These are phyloP conservation scores for Alviniconcha marisindica DNA, from an alignment of 1,140 invertebrate species.

Conservation along the genomic window DNA sequence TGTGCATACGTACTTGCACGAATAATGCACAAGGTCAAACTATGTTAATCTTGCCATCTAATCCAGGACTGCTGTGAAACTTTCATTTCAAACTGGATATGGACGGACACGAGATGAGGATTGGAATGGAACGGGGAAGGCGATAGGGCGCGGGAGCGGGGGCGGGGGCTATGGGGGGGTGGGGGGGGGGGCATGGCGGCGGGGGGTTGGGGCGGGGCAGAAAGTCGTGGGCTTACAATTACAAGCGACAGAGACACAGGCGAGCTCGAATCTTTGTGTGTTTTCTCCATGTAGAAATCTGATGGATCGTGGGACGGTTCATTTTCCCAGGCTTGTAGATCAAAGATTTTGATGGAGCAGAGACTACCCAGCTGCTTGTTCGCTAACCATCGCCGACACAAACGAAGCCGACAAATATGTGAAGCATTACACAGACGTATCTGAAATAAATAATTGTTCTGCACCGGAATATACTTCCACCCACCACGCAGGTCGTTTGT, in stretches of 20 bases:
- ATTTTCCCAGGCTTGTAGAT: constrained; percentile 25
- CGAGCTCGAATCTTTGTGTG: too few species aligned
- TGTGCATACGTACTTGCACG: background rate
- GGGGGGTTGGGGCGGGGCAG: background rate
- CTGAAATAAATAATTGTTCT: constrained; percentile 11
- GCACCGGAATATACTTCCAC: background rate
- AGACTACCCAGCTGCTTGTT: background rate
- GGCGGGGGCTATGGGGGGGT: background rate
- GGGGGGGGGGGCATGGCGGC: background rate
- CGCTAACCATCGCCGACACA: background rate
- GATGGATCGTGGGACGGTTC: background rate
- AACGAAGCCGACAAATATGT: background rate
- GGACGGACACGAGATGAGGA: too few species aligned
- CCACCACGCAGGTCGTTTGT: background rate
- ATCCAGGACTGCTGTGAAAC: too few species aligned
- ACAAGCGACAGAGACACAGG: background rate
- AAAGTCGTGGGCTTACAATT: background rate
- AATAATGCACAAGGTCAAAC: too few species aligned
- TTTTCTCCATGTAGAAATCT: background rate
- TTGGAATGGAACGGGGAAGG: too few species aligned
- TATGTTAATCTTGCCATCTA: too few species aligned
- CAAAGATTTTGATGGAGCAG: constrained; percentile 26
- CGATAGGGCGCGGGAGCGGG: background rate
- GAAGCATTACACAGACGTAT: background rate
- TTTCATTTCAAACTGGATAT: too few species aligned